Evolutionary conservation across 1,140 invertebrate species (phyloP), one percentile per base, ranked within the genome.

Genomic region (Probaryconus sp.): DNA sequence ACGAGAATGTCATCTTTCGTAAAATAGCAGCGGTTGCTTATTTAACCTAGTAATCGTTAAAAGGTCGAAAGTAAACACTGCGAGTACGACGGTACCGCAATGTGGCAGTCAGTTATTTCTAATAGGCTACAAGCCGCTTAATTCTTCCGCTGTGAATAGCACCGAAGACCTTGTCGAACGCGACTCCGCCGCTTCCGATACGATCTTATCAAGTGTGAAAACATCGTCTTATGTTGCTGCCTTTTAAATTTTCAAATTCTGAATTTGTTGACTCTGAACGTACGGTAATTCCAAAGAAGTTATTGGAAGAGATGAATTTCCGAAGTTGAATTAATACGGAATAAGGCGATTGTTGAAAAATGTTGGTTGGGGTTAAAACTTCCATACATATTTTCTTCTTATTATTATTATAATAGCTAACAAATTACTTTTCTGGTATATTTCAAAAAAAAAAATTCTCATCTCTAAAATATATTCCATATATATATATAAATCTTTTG

Each of bases 91-190:
- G n/a, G n/a, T n/a, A n/a, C 16, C 7, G 9, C 21, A 38, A 21
- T 43, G n/a, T 17, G n/a, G n/a, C n/a, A n/a, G n/a, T n/a, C 61
- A 63, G 61, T 67, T 67, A 43, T 76, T 79, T 80, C 68, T 81
- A 83, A 83, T 83, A 78, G 80, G 37, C 72, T 77, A 61, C 79
- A 83, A 83, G 78, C 81, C 79, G 81, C 79, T 82, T 83, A 83
- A 70, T 58, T 38, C 42, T 64, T 58, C 31, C 17, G 3, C 21
- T 3, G 24, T 17, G 3, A 5, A 21, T 4, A n/a, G 7, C n/a
- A 16, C 9, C 11, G 5, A 9, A 18, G 43, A 48, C 31, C 21
- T 28, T 33, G 28, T 47, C 20, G 31, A 58, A 55, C 37, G 20
- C 30, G 48, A 51, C 33, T 38, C 10, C 18, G 11, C n/a, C 21